Evolutionary conservation across 2,888 invertebrate genomes (phyloP).

Genomic region (Oscheius sp.): DNA sequence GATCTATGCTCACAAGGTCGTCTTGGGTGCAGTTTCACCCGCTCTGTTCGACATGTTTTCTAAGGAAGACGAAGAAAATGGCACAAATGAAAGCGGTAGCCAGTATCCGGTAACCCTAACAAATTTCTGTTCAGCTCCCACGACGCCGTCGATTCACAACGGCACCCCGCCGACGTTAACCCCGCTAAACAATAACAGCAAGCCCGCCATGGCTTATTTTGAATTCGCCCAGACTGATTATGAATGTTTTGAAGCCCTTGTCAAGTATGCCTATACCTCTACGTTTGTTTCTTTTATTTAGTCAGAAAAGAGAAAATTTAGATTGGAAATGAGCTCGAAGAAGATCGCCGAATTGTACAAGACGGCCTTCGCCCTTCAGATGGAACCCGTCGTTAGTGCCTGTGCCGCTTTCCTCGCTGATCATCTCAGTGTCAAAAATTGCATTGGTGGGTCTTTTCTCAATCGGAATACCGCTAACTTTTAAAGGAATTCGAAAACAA

Average conservation of each 20-base stretch:
- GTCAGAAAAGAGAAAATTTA: slow-evolving; percentile 65
- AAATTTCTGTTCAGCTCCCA: neutral
- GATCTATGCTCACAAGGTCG: slow-evolving; percentile 80
- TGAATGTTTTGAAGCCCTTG: slow-evolving; percentile 82
- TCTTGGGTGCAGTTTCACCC: slow-evolving; percentile 68
- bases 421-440: slow-evolving; percentile 78
- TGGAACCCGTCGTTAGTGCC: slow-evolving; percentile 82
- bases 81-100: neutral
- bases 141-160: neutral
- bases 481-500: slow-evolving; percentile 68
- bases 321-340: slow-evolving; percentile 77
- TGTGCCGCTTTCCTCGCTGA: slow-evolving; percentile 82
- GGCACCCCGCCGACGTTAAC: neutral
- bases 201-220: slow-evolving; percentile 49
- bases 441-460: slow-evolving; percentile 73
- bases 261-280: slow-evolving; percentile 87
- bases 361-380: slow-evolving; percentile 82
- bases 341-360: slow-evolving; percentile 84
- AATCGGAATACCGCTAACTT: neutral
- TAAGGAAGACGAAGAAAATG: slow-evolving; percentile 41
- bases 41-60: slow-evolving; percentile 68
- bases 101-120: neutral
- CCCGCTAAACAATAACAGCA: slow-evolving; percentile 12
- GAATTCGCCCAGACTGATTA: slow-evolving; percentile 77
- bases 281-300: slow-evolving; percentile 74